A percentile compares a stretch with the other conserved stretches of the same genome.
phyloP scores from a whole-genome alignment of 2,797 vertebrate species.

The Rousettus madagascariensis region DNA sequence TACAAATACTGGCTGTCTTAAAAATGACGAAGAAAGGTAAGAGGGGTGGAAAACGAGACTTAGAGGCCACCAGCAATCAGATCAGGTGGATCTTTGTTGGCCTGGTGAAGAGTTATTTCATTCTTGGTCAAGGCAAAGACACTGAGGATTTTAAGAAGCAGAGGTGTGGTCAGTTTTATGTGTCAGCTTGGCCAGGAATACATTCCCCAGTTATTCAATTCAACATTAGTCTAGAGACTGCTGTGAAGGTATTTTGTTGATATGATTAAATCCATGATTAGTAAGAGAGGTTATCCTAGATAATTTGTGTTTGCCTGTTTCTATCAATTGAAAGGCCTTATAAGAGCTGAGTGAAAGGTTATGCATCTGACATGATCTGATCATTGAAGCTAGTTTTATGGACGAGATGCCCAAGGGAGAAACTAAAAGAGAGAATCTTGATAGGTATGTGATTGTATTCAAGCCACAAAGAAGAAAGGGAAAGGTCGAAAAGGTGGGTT shows the following conservation, averaged over 20 bases:
- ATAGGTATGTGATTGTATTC: neutral
- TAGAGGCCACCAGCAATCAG: neutral
- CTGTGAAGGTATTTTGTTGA: neutral
- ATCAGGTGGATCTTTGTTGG: neutral
- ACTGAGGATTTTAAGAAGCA: neutral
- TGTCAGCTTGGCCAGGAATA: neutral
- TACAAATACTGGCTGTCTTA: neutral
- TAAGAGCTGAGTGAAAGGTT: neutral
- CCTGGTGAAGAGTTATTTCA: constrained; percentile 19
- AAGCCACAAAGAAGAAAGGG: neutral
- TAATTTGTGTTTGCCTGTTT: neutral
- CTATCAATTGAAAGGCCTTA: neutral
- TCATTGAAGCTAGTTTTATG: constrained; percentile 6
- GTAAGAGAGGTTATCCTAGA: neutral
- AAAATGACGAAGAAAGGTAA: neutral
- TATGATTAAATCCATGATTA: neutral
- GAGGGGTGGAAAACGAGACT: neutral
- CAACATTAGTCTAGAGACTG: neutral
- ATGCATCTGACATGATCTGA: constrained; percentile 29
- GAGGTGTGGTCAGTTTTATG: neutral
- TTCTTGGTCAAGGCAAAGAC: neutral
- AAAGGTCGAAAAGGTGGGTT: neutral
- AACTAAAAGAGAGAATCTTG: neutral
- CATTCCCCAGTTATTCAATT: neutral
- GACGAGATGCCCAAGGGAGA: neutral